Evolutionary conservation across 2,113 vertebrate genomes (phyloP), one percentile per base, ranked within the genome.

Genomic region (Pseudorhombus dupliciocellatus): DNA sequence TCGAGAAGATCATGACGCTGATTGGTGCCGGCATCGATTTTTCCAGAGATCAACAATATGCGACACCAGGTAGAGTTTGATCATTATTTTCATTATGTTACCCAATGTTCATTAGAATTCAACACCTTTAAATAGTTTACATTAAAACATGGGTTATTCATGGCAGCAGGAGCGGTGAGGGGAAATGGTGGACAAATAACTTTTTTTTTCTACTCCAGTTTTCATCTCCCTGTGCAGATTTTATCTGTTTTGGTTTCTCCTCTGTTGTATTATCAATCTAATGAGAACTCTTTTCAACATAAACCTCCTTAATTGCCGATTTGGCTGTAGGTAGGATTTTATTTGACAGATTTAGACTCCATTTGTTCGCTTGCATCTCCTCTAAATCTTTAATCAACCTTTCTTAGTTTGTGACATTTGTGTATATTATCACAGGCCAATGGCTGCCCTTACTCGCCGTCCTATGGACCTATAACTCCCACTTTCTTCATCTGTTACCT

Each of bases 1-100:
- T 99, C 58, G 98, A 99, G 93, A 99, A 99, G 89, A 98, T 99
- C 89, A 99, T 99, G 98, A 98, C 95, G 25, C 96, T 98, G 57
- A 99, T 99, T 3, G 98, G 97, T 10, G 96, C 98, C 77, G 97
- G 98, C 76, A 97, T 99, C 54, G 97, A 99, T 84, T 97, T 97
- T 77, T 96, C 97, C 78, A 95, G 96, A 92, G 97, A 98, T 84
- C 97, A 96, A 89, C 96, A 96, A 64, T 94, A 92, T 85, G 61
- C 84, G 16, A 92, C 94, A 80, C 95, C 96, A 98, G 97, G 97
- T 98, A 96, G 10, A 66, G 75, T 80, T 31, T 46, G 3, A 59
- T 21, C 50, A 31, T 68, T 26, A 40, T n/a, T 26, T 2, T 2
- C 16, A 42, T 52, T 68, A 16, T 2, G 34, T 21, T 48, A 11